Evolutionary conservation across 2,888 invertebrate genomes (phyloP).

Genomic region (Andrena flavipes): DNA sequence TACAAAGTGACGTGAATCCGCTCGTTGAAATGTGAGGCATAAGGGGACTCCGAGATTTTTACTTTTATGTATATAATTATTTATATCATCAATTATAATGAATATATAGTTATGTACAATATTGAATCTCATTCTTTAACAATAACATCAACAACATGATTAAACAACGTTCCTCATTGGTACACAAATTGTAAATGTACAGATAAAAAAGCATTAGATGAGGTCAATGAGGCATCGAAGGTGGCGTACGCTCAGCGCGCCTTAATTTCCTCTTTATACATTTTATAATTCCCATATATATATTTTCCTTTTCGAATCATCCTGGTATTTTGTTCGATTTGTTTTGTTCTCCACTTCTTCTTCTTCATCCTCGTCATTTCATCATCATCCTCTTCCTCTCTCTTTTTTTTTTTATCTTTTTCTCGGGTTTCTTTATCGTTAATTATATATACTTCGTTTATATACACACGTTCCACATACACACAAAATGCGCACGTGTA

Average conservation of each 20-base stretch:
- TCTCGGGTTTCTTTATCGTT: slow-evolving; percentile 54
- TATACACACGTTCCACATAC: slow-evolving; percentile 80
- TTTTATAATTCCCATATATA: slow-evolving; percentile 61
- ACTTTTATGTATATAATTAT: slow-evolving; percentile 85
- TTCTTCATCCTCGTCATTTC: too few relatives aligned
- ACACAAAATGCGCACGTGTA: slow-evolving; percentile 71
- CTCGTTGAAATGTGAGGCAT: slow-evolving; percentile 69
- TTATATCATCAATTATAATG: slow-evolving; percentile 88
- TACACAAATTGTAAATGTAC: slow-evolving; percentile 85
- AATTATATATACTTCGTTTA: slow-evolving; percentile 66
- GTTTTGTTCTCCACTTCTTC: slow-evolving; percentile 48
- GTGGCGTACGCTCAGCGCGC: slow-evolving; percentile 83
- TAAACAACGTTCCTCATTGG: slow-evolving; percentile 85
- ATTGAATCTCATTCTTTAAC: slow-evolving; percentile 91
- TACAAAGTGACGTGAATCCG: slow-evolving; percentile 70
- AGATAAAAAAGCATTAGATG: slow-evolving; percentile 85
- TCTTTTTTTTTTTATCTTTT: slow-evolving; percentile 57
- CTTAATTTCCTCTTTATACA: slow-evolving; percentile 73
- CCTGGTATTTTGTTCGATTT: slow-evolving; percentile 40
- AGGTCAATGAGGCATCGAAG: slow-evolving; percentile 85
- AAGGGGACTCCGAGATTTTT: slow-evolving; percentile 69
- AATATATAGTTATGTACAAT: slow-evolving; percentile 91
- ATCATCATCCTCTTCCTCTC: slow-evolving; percentile 28
- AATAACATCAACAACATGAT: slow-evolving; percentile 92
- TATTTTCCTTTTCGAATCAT: slow-evolving; percentile 32